Evolutionary conservation across 2,888 invertebrate species (phyloP).

Genomic region (Rhopalosiphum nymphaeae): DNA sequence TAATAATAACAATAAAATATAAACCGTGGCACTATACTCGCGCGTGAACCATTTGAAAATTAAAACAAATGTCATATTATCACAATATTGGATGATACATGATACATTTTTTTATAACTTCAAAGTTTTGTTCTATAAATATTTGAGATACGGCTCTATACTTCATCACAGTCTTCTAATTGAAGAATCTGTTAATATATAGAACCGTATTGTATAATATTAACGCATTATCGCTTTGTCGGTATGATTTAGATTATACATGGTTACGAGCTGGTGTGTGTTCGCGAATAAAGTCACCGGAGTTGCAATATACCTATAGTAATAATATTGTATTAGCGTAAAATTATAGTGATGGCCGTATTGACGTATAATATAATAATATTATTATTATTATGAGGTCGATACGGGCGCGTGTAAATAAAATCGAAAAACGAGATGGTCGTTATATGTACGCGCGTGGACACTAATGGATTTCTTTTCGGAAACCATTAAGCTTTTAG

Average conservation of each 20-base stretch:
- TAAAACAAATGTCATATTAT: neutral
- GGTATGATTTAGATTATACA: neutral
- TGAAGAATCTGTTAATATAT: too few species aligned
- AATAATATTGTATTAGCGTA: neutral
- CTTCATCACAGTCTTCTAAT: neutral
- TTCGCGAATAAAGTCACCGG: neutral
- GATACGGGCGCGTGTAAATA: neutral
- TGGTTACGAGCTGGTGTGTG: neutral
- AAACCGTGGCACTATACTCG: neutral
- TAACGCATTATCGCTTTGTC: neutral
- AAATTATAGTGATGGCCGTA: neutral
- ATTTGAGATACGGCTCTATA: neutral
- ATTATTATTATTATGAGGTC: neutral
- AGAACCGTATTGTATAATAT: neutral
- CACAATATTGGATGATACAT: neutral
- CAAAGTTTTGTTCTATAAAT: neutral
- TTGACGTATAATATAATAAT: neutral
- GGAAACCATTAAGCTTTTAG: constrained; percentile 27
- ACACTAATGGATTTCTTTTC: constrained; percentile 26
- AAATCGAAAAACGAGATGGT: neutral
- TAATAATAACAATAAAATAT: neutral
- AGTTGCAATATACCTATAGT: neutral
- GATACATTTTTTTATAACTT: neutral
- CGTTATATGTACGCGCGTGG: neutral
- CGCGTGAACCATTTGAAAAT: neutral